Conservation (phyloP, 1,140 invertebrate genomes). For the Drosophila guanche region DNA sequence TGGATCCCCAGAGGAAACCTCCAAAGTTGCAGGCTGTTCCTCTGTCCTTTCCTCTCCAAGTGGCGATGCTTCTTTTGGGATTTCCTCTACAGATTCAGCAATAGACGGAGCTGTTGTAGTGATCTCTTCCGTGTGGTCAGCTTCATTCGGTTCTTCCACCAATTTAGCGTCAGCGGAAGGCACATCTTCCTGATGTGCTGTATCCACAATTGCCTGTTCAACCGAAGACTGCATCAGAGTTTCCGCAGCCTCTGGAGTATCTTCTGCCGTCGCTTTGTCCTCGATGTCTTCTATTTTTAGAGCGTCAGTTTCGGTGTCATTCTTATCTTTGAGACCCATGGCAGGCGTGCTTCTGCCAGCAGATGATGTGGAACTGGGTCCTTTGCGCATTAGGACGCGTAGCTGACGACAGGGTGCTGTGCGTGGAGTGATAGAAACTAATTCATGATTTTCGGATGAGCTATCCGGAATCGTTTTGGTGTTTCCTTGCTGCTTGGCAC, state of each 20-base stretch:
- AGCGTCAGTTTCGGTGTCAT: neutral
- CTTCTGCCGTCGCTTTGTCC: too few relatives aligned
- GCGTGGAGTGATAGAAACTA: constrained; percentile 1
- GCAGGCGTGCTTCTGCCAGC: neutral
- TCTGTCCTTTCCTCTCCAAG: neutral
- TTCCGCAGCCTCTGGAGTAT: too few relatives aligned
- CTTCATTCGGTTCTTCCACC: neutral
- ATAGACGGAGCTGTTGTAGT: neutral
- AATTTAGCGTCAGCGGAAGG: neutral
- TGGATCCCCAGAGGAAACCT: too few relatives aligned
- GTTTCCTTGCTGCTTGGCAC: too few relatives aligned
- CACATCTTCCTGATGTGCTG: neutral
- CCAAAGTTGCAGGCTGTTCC: neutral
- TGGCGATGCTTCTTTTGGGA: neutral
- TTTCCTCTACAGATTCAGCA: neutral
- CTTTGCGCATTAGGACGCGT: constrained; percentile 42
- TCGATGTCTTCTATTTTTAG: too few relatives aligned
- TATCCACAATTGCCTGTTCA: too few relatives aligned
- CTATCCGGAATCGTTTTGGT: too few relatives aligned
- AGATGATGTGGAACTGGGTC: constrained; percentile 2
- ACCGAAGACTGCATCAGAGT: too few relatives aligned
- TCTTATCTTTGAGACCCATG: too few relatives aligned
- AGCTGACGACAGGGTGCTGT: constrained; percentile 35
- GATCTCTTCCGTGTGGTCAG: too few relatives aligned
- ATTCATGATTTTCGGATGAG: too few relatives aligned